A percentile compares a stretch with the other conserved stretches of the same genome.
Evolutionary conservation across 2,113 vertebrate species (phyloP).

Genomic region (Lagopus muta): DNA sequence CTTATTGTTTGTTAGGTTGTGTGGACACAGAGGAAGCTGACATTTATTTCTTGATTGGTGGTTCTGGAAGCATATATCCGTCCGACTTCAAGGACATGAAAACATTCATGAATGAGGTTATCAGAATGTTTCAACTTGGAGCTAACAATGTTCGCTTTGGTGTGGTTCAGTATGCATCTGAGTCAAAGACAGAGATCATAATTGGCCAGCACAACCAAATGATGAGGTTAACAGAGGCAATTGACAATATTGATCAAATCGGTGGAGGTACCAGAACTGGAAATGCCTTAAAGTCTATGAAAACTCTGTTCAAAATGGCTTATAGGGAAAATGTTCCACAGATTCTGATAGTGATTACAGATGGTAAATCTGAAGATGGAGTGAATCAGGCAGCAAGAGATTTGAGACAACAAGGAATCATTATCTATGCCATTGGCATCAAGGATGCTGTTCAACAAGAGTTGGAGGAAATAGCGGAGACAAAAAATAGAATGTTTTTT

Average conservation of each 20-base stretch:
- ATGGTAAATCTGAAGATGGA: constrained; percentile 78
- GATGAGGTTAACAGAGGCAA: constrained; percentile 70
- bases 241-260: constrained; percentile 67
- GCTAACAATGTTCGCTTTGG: constrained; percentile 80
- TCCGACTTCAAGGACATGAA: constrained; percentile 83
- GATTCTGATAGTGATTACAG: constrained; percentile 86
- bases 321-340: constrained; percentile 46
- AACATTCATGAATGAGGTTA: constrained; percentile 80
- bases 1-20: constrained; percentile 74
- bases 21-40: constrained; percentile 83
- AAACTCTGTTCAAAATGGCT: constrained; percentile 68
- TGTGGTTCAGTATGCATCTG: constrained; percentile 77
- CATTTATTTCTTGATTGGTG: constrained; percentile 89
- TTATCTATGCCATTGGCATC: constrained; percentile 84
- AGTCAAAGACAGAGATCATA: constrained; percentile 70
- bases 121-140: constrained; percentile 78
- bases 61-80: constrained; percentile 80
- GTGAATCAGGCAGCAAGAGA: constrained; percentile 76
- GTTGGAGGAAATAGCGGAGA: constrained; percentile 77
- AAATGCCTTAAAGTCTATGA: constrained; percentile 78
- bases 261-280: constrained; percentile 80
- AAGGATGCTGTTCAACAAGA: constrained; percentile 66
- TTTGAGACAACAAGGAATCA: constrained; percentile 71
- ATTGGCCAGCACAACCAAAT: constrained; percentile 62
- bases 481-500: constrained; percentile 76